These are phyloP conservation scores for Sternotherus odoratus DNA, from an alignment of 2,797 vertebrate species.

Conservation along the genomic window DNA sequence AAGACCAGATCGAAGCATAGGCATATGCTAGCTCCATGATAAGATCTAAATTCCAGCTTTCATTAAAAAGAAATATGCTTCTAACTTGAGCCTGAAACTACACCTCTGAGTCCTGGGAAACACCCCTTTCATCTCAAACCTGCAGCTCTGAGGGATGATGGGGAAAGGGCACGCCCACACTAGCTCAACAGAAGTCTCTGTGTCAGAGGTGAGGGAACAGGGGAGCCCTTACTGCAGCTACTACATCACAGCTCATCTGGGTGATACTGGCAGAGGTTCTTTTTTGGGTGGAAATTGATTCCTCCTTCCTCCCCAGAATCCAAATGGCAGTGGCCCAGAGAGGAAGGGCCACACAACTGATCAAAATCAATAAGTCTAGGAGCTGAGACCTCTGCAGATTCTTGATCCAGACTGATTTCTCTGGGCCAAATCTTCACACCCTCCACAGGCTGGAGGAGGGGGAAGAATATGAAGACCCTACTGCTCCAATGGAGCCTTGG, in stretches of 20 bases:
- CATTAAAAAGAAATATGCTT: too few relatives aligned
- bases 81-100: neutral
- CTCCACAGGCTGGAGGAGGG: too few relatives aligned
- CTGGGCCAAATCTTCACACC: too few relatives aligned
- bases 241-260: neutral
- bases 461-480: too few relatives aligned
- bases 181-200: neutral
- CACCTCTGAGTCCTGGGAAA: fast-evolving
- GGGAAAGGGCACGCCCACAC: neutral
- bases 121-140: neutral
- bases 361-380: neutral
- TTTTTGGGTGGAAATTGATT: too few relatives aligned
- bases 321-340: too few relatives aligned
- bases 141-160: neutral
- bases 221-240: neutral
- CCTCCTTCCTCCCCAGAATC: too few relatives aligned
- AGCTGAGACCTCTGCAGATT: conserved; percentile 26
- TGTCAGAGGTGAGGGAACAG: neutral
- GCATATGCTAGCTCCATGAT: neutral
- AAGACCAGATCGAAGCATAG: neutral
- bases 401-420: neutral
- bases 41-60: neutral
- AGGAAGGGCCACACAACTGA: neutral
- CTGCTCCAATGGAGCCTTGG: too few relatives aligned
- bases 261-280: too few relatives aligned